Conservation (phyloP, 2,113 vertebrate species). For the Eptesicus fuscus region DNA sequence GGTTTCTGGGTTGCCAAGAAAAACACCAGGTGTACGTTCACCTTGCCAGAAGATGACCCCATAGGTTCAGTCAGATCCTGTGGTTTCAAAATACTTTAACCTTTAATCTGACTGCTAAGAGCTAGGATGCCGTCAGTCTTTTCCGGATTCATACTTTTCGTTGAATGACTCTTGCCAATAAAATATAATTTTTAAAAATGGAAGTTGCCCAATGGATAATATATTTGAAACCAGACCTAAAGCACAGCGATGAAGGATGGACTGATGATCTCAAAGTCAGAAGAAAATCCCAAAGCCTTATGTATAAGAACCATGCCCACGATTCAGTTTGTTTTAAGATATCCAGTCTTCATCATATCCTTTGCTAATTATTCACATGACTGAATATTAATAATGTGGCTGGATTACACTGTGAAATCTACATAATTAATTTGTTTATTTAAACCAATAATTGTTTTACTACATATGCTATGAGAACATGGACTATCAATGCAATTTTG, state of each 20-base stretch:
- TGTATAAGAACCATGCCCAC: constrained; percentile 13
- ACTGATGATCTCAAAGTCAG: constrained; percentile 23
- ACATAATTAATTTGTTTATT: not conserved
- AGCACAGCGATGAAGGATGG: constrained; percentile 23
- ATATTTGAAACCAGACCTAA: constrained; percentile 42
- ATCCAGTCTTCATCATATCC: constrained; percentile 23
- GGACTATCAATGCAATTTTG: not conserved
- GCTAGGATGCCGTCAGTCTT: not conserved
- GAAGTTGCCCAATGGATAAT: not conserved
- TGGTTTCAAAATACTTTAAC: not conserved
- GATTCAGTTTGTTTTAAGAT: constrained; percentile 13
- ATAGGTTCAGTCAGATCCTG: not conserved
- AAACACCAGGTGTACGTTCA: not conserved
- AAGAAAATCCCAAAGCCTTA: constrained; percentile 42
- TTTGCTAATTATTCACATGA: constrained; percentile 1
- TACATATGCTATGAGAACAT: not conserved
- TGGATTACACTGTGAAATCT: not conserved
- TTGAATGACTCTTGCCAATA: not conserved
- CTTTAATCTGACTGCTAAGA: not conserved
- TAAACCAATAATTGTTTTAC: not conserved
- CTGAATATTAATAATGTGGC: not conserved
- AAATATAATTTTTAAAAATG: not conserved
- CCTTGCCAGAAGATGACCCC: not conserved
- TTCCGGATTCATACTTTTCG: not conserved
- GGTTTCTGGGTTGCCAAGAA: not conserved